Percentiles rank a stretch among this genome's conserved stretches.
Conservation (phyloP, 2,113 vertebrate genomes). For the Labeo catla region DNA sequence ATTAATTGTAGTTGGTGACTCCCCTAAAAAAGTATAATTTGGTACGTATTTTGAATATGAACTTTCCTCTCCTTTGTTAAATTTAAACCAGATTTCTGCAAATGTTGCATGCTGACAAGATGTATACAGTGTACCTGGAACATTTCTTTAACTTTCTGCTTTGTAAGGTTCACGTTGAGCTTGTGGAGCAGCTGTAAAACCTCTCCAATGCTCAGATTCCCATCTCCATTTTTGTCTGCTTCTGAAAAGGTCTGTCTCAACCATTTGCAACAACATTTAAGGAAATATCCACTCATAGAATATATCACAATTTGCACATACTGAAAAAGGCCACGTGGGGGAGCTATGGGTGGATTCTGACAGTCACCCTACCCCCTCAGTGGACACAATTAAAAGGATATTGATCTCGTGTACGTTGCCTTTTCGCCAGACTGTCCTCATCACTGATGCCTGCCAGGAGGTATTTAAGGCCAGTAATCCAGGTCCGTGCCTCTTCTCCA, state of each 20-base stretch:
- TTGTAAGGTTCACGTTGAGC: constrained; percentile 93
- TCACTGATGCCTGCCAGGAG: constrained; percentile 96
- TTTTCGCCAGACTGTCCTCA: constrained; percentile 91
- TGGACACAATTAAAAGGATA: constrained; percentile 82
- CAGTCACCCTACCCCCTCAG: not conserved
- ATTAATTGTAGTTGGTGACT: not conserved
- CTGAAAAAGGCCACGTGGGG: not conserved
- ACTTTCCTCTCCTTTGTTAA: not conserved
- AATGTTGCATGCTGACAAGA: not conserved
- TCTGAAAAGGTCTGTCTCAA: constrained; percentile 96
- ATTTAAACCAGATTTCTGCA: not conserved
- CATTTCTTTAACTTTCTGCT: constrained; percentile 92
- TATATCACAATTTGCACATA: not conserved
- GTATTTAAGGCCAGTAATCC: constrained; percentile 94
- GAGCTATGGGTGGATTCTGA: not conserved
- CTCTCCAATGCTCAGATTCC: constrained; percentile 89
- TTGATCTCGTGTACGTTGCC: constrained; percentile 95
- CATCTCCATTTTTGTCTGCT: constrained; percentile 94
- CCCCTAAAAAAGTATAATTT: not conserved
- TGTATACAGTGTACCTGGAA: constrained; percentile 82
- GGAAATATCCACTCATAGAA: constrained; percentile 55
- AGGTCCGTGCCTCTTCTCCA: constrained; percentile 86
- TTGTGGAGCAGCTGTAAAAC: constrained; percentile 96
- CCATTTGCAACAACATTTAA: constrained; percentile 86
- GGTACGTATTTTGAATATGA: not conserved